Evolutionary conservation across 2,113 vertebrate genomes (phyloP).

Genomic region (Ascaphus truei): DNA sequence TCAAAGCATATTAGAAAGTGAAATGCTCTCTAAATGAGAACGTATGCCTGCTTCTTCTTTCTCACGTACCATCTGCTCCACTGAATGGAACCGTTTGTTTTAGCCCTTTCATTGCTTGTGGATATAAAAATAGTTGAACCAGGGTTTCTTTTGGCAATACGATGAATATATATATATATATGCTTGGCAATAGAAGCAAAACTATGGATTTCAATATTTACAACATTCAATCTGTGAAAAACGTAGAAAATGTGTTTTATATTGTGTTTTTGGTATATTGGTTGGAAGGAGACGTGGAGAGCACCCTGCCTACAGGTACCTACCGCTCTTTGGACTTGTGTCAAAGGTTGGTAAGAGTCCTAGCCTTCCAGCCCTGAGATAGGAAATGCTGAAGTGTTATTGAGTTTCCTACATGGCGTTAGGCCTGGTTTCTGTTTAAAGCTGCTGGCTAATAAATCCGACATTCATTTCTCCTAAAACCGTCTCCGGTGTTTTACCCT

Average conservation of each 20-base stretch:
- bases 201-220: neutral
- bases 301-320: too few species aligned
- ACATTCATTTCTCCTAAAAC: too few species aligned
- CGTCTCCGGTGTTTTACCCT: too few species aligned
- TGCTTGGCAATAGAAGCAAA: neutral
- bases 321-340: too few species aligned
- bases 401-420: too few species aligned
- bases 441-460: too few species aligned
- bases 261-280: too few species aligned
- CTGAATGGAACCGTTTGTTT: neutral
- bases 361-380: neutral
- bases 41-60: neutral
- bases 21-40: neutral
- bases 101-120: neutral
- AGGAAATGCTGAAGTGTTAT: too few species aligned
- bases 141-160: neutral
- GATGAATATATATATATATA: neutral
- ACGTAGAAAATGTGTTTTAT: too few species aligned
- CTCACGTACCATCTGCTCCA: constrained; percentile 2
- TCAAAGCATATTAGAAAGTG: neutral
- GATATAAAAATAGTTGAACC: constrained; percentile 25
- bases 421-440: too few species aligned
- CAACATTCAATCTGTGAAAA: neutral
- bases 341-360: too few species aligned
- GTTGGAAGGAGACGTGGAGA: too few species aligned